Conservation (phyloP, 2,888 invertebrate genomes). For the Halictus ligatus region DNA sequence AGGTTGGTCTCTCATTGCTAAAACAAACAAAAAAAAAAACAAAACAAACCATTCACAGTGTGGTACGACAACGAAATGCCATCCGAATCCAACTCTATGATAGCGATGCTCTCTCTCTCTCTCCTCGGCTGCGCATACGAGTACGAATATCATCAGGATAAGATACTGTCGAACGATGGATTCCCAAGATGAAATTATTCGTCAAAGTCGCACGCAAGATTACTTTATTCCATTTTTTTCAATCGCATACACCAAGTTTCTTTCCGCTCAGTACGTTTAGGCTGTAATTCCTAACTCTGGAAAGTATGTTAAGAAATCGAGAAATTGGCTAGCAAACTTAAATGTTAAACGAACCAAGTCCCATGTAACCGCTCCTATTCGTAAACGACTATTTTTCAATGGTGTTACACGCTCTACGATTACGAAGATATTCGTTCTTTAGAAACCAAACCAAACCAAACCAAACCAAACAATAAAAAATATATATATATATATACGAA, state of each 20-base stretch:
- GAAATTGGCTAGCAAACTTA: conserved; percentile 83
- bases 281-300: conserved; percentile 81
- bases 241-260: conserved; percentile 65
- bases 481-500: not conserved
- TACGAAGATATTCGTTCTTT: conserved; percentile 62
- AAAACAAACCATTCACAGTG: conserved; percentile 75
- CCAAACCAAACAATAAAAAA: not conserved
- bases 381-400: conserved; percentile 50
- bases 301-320: conserved; percentile 81
- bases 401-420: conserved; percentile 41
- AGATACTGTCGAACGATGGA: conserved; percentile 74
- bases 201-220: conserved; percentile 80
- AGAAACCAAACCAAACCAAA: not conserved
- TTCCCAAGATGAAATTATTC: conserved; percentile 79
- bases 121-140: conserved; percentile 71
- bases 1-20: conserved; percentile 85
- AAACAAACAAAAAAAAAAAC: conserved; percentile 37
- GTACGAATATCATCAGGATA: conserved; percentile 65
- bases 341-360: conserved; percentile 32
- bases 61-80: conserved; percentile 75
- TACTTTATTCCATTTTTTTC: conserved; percentile 78
- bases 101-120: conserved; percentile 74
- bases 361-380: conserved; percentile 32
- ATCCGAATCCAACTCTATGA: conserved; percentile 76
- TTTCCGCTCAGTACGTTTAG: conserved; percentile 67